Base-by-base conservation (phyloP, 2,113 vertebrate species). In the Condylura cristata region DNA sequence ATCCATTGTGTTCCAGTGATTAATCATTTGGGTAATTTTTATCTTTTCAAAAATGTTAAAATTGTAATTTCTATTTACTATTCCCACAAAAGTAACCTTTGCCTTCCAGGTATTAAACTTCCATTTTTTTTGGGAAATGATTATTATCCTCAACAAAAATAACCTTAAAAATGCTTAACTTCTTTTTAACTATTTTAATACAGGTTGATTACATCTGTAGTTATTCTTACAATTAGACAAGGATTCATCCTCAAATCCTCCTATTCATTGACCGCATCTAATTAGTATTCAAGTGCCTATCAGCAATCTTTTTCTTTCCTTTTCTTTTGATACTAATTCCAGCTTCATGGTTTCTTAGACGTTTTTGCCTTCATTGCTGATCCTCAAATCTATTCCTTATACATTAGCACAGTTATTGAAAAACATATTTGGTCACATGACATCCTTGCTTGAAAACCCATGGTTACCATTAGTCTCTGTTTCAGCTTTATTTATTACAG, bases 21-120 rank as follows among this genome's bases (percentile, higher is more conserved):
- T 85, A 91, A 89, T 89, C 39, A 89, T 80, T 78, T 93, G 39
- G 28, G 6, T 89, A 61, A 32, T 44, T 89, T 75, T 95, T 74
- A 56, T 75, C 83, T 96, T 95, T 89, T 68, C 20, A 46, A 91
- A 92, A 22, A 70, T 32, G 34, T 91, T 93, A 76, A 96, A 96
- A 81, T 97, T 94, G 44, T 84, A 26, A 83, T 80, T 82, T 91
- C 17, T 91, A n/a, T 94, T 70, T 89, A n/a, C 86, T 86, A 74
- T 14, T 37, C 18, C 41, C 84, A 9, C 48, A 93, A 95, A 95
- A 90, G 90, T 44, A 12, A 18, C 10, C 34, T 92, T 88, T 37
- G 8, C n/a, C 63, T 74, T 85, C 94, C 48, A 86, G 44, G 26
- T 79, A 51, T 83, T 83, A 58, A 96, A 88, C 72, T 86, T 72